phyloP scores from a whole-genome alignment of 2,113 vertebrate genomes.

The Serinus canaria region DNA sequence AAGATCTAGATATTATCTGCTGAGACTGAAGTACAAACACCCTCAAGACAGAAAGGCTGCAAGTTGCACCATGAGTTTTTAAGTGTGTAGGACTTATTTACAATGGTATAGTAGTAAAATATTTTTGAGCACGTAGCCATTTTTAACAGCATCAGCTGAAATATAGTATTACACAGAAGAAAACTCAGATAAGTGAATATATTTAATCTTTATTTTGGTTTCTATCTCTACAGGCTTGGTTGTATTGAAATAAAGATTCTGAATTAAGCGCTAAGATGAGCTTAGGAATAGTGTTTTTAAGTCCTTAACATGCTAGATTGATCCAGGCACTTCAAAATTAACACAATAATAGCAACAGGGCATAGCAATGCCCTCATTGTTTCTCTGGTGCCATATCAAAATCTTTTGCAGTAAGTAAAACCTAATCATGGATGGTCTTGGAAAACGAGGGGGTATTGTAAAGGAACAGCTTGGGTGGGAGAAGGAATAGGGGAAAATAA shows the following conservation, averaged over 20 bases:
- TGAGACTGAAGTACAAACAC: background rate
- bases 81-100: background rate
- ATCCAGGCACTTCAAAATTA: background rate
- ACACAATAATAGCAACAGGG: background rate
- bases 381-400: background rate
- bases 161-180: background rate
- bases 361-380: background rate
- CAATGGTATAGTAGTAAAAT: background rate
- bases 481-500: background rate
- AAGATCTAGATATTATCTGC: background rate
- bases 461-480: background rate
- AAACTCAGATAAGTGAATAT: background rate
- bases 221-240: background rate
- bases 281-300: background rate
- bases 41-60: background rate
- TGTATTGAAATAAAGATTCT: background rate
- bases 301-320: background rate
- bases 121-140: background rate
- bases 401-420: background rate
- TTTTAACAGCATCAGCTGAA: background rate
- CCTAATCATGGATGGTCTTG: background rate
- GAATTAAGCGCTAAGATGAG: background rate
- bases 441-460: background rate
- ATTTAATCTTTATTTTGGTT: background rate
- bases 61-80: background rate